These are phyloP conservation scores for Chironex yamaguchii DNA, from an alignment of 30 jellyfish, hydroid and myxozoan species.

Conservation along the genomic window DNA sequence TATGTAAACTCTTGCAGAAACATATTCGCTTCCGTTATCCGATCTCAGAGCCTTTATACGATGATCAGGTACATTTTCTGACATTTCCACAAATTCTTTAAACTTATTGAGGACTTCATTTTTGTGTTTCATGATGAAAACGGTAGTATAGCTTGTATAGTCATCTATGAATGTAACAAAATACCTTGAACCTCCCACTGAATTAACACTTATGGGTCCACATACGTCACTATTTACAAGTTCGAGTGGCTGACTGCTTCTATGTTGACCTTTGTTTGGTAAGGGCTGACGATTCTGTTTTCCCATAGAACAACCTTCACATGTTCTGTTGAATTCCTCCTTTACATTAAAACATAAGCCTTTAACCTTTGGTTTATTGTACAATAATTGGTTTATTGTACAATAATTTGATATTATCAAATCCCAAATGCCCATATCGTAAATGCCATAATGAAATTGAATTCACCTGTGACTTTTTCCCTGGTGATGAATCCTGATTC, in stretches of 20 bases:
- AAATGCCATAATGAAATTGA: slow-evolving; percentile 35
- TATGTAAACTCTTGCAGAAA: too few species aligned
- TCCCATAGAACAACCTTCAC: slow-evolving; percentile 73
- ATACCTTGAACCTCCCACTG: slow-evolving; percentile 52
- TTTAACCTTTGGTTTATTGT: too few species aligned
- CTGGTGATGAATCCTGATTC: too few species aligned
- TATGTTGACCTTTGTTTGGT: slow-evolving; percentile 18
- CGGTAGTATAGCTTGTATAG: slow-evolving; percentile 6
- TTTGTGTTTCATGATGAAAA: slow-evolving; percentile 6
- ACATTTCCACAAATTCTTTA: slow-evolving; percentile 15
- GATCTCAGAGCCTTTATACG: slow-evolving; percentile 10
- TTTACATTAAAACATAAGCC: slow-evolving; percentile 7
- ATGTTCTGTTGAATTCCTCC: slow-evolving; percentile 17
- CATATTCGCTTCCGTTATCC: slow-evolving; percentile 49
- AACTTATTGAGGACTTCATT: slow-evolving; percentile 47
- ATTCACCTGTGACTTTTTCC: too few species aligned
- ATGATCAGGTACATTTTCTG: slow-evolving; percentile 13
- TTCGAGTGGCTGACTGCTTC: slow-evolving; percentile 1
- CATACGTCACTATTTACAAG: slow-evolving; percentile 50
- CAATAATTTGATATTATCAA: slow-evolving; percentile 44
- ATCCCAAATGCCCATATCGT: slow-evolving; percentile 65
- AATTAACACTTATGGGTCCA: slow-evolving; percentile 8
- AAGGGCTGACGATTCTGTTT: slow-evolving; percentile 40
- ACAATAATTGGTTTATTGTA: not conserved
- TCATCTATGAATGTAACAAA: slow-evolving; percentile 32